Evolutionary conservation across 1,140 invertebrate genomes (phyloP).

Genomic region (Microplitis demolitor): DNA sequence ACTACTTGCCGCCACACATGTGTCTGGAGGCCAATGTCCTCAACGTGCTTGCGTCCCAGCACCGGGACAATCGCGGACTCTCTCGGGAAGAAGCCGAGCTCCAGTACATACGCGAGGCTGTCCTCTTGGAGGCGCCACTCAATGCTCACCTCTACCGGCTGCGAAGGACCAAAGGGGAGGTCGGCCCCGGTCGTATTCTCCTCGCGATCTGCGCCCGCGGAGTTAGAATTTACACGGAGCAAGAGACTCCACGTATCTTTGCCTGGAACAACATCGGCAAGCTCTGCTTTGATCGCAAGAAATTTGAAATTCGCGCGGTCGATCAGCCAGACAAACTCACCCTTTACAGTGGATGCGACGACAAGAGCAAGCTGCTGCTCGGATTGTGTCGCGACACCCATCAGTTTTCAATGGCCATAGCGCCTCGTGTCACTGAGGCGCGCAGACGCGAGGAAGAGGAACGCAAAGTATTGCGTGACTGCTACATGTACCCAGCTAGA

Average conservation of each 20-base stretch:
- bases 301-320: conserved; percentile 91
- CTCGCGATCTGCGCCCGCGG: conserved; percentile 85
- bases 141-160: conserved; percentile 92
- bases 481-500: conserved; percentile 67
- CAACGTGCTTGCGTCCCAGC: conserved; percentile 67
- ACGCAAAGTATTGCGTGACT: conserved; percentile 63
- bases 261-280: conserved; percentile 93
- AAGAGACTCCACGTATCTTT: conserved; percentile 74
- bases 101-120: conserved; percentile 88
- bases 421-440: conserved; percentile 80
- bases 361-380: conserved; percentile 88
- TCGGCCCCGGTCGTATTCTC: conserved; percentile 73
- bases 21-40: conserved; percentile 64
- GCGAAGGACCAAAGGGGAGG: conserved; percentile 80
- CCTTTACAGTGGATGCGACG: conserved; percentile 87
- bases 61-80: conserved; percentile 77
- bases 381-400: conserved; percentile 89
- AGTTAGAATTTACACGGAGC: conserved; percentile 79
- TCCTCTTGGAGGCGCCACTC: conserved; percentile 81
- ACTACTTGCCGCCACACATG: conserved; percentile 70
- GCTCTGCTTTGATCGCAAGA: conserved; percentile 93
- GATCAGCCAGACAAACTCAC: conserved; percentile 82
- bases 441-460: conserved; percentile 77
- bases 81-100: conserved; percentile 78
- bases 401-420: conserved; percentile 92